Evolutionary conservation across 30 jellyfish, hydroid and myxozoan species (phyloP).

Genomic region (Aurelia aurita complex sp. Pacific): DNA sequence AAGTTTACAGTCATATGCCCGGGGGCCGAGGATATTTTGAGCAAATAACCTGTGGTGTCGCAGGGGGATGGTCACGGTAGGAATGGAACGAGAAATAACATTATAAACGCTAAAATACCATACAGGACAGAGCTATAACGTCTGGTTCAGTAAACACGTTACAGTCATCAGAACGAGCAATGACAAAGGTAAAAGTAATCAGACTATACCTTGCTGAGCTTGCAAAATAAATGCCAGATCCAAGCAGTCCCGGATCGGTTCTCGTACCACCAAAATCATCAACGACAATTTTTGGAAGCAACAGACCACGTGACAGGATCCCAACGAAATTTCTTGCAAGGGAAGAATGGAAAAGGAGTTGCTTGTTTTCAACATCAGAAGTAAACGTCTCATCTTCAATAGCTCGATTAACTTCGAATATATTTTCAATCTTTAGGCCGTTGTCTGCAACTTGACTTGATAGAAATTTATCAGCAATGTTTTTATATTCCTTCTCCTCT

Average conservation of each 20-base stretch:
- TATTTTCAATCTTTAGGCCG: slow-evolving; percentile 31
- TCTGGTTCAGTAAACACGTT: too few species aligned
- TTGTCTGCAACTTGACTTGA: slow-evolving; percentile 38
- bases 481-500: not conserved
- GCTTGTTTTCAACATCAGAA: slow-evolving; percentile 17
- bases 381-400: slow-evolving; percentile 53
- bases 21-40: too few species aligned
- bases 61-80: too few species aligned
- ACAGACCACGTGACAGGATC: slow-evolving; percentile 87
- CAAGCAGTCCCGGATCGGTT: slow-evolving; percentile 96
- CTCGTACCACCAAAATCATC: slow-evolving; percentile 94
- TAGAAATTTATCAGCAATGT: slow-evolving; percentile 13
- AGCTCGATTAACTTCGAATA: slow-evolving; percentile 63
- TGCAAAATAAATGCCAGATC: slow-evolving; percentile 93
- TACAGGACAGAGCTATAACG: too few species aligned
- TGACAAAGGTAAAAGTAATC: too few species aligned
- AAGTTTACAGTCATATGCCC: too few species aligned
- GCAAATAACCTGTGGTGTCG: too few species aligned
- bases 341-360: slow-evolving; percentile 84
- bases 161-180: too few species aligned
- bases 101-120: too few species aligned
- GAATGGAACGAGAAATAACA: too few species aligned
- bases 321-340: slow-evolving; percentile 92
- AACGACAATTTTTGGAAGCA: slow-evolving; percentile 88
- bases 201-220: slow-evolving; percentile 71